Conservation (phyloP, 2,888 invertebrate species). For the Eupeodes luniger region DNA sequence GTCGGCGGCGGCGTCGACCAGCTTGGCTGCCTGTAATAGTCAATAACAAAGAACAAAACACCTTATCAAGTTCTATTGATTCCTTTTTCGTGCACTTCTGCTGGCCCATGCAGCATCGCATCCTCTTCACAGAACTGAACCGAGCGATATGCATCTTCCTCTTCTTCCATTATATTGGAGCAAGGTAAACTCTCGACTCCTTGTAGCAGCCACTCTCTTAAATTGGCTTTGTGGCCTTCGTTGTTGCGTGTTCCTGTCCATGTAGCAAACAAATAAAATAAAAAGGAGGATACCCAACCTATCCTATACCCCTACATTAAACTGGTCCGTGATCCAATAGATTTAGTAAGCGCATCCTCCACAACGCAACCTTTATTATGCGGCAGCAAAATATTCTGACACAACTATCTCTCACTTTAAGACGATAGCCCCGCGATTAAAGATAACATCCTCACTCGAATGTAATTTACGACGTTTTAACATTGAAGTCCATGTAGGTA, state of each 20-base stretch:
- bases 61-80: constrained; percentile 72
- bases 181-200: constrained; percentile 22
- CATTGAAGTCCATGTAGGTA: constrained; percentile 69
- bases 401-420: constrained; percentile 71
- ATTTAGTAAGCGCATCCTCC: constrained; percentile 29
- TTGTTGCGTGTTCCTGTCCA: constrained; percentile 54
- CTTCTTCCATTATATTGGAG: constrained; percentile 1
- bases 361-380: not conserved
- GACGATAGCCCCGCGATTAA: constrained; percentile 69
- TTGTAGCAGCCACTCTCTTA: constrained; percentile 50
- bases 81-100: constrained; percentile 70
- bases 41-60: constrained; percentile 67
- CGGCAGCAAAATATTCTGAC: constrained; percentile 43
- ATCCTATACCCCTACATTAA: not conserved
- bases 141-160: constrained; percentile 42
- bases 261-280: constrained; percentile 17
- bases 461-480: constrained; percentile 73
- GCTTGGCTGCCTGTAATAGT: constrained; percentile 33
- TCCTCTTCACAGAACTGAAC: constrained; percentile 53
- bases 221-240: constrained; percentile 53
- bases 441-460: constrained; percentile 74
- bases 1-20: not conserved
- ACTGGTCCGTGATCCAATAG: constrained; percentile 56
- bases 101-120: constrained; percentile 41
- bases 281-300: constrained; percentile 3